Conservation (phyloP, 2,888 invertebrate species). For the Acleris holmiana region DNA sequence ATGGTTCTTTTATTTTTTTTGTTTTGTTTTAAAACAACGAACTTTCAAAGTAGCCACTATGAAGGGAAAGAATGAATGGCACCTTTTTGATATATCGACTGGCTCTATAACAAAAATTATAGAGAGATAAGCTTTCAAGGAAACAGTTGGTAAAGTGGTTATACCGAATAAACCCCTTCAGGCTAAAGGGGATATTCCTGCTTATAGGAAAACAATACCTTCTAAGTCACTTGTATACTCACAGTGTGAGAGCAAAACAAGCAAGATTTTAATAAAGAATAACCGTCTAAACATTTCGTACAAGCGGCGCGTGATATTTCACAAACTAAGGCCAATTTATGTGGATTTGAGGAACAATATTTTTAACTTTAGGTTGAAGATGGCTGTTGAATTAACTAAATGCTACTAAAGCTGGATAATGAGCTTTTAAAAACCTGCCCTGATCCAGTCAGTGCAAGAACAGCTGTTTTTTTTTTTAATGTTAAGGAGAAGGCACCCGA, state of each 20-base stretch:
- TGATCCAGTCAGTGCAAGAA: no score
- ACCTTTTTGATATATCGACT: no score
- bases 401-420: background rate
- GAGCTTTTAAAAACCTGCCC: background rate
- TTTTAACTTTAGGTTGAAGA: conserved; percentile 10
- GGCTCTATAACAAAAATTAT: no score
- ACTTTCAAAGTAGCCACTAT: no score
- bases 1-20: no score
- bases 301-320: conserved; percentile 18
- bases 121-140: background rate
- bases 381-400: background rate
- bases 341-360: conserved; percentile 11
- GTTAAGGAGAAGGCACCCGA: no score
- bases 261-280: background rate
- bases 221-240: background rate
- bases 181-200: background rate
- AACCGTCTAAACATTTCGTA: conserved; percentile 1
- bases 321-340: conserved; percentile 2
- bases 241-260: background rate
- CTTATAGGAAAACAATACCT: background rate
- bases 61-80: no score
- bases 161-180: background rate
- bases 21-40: no score
- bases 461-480: no score
- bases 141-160: background rate